Percentiles rank a stretch among this genome's conserved stretches.
Evolutionary conservation across 2,797 vertebrate species (phyloP).

Genomic region (Distichodus sexfasciatus): DNA sequence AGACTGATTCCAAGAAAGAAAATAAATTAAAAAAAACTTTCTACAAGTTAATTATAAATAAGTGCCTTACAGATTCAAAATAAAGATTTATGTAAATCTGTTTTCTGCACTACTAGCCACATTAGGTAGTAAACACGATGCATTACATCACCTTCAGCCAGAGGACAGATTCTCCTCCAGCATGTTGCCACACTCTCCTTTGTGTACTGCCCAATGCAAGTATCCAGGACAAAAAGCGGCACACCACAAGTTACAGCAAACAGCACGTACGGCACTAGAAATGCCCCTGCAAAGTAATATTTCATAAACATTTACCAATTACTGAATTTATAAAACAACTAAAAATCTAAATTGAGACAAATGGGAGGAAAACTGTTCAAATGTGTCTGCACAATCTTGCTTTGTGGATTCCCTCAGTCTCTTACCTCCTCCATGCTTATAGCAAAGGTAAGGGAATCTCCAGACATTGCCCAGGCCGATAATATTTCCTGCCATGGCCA

Average conservation of each 20-base stretch:
- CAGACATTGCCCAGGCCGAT: slow-evolving; percentile 23
- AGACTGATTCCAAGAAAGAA: no score
- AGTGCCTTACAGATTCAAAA: no score
- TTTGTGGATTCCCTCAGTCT: neutral
- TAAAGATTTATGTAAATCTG: no score
- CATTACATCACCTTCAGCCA: slow-evolving; percentile 69
- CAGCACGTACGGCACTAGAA: slow-evolving; percentile 73
- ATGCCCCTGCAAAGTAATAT: slow-evolving; percentile 60
- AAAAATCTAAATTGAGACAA: no score
- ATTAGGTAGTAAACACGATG: no score
- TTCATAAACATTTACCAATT: neutral
- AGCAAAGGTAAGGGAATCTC: slow-evolving; percentile 3
- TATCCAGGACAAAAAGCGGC: slow-evolving; percentile 72
- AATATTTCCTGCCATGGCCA: slow-evolving; percentile 32
- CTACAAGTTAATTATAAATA: no score
- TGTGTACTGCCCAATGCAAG: slow-evolving; percentile 65
- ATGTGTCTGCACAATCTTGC: no score
- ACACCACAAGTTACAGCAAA: slow-evolving; percentile 68
- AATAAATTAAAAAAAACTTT: no score
- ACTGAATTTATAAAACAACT: no score
- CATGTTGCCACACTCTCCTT: slow-evolving; percentile 66
- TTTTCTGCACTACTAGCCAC: no score
- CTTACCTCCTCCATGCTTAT: slow-evolving; percentile 16
- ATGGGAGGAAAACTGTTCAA: no score
- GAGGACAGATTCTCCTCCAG: slow-evolving; percentile 70